These are phyloP conservation scores for Heterochromis multidens DNA, from an alignment of 2,113 vertebrate genomes.

Conservation along the genomic window DNA sequence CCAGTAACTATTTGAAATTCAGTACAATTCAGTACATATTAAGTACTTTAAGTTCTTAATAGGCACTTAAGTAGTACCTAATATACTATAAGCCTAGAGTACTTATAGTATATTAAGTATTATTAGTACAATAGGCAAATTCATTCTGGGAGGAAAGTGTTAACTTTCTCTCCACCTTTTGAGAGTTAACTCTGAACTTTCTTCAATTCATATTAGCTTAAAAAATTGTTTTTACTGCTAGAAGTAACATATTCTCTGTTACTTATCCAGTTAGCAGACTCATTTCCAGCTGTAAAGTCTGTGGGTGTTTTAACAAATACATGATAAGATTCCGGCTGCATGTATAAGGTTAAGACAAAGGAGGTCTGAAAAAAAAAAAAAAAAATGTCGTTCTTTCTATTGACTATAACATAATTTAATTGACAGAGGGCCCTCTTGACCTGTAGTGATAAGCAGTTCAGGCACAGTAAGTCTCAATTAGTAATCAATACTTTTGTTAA, in stretches of 20 bases:
- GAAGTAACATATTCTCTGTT: not conserved
- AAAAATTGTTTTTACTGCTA: not conserved
- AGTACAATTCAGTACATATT: too few species aligned
- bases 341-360: not conserved
- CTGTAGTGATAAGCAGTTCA: slow-evolving; percentile 17
- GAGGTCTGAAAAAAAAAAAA: slow-evolving; percentile 18
- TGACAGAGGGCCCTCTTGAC: slow-evolving; percentile 20
- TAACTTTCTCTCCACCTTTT: not conserved
- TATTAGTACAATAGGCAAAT: not conserved
- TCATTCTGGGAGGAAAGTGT: not conserved
- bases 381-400: not conserved
- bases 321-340: not conserved
- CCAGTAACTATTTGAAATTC: not conserved
- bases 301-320: not conserved
- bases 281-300: not conserved
- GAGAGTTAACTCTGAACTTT: not conserved
- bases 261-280: not conserved
- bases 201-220: not conserved
- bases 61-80: not conserved
- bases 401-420: slow-evolving; percentile 22
- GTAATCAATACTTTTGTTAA: slow-evolving; percentile 58
- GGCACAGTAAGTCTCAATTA: slow-evolving; percentile 43
- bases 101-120: not conserved
- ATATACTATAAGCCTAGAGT: not conserved
- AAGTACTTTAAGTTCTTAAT: too few species aligned